These are phyloP conservation scores for Anguilla megastoma DNA, from an alignment of 2,797 vertebrate genomes.

Conservation along the genomic window DNA sequence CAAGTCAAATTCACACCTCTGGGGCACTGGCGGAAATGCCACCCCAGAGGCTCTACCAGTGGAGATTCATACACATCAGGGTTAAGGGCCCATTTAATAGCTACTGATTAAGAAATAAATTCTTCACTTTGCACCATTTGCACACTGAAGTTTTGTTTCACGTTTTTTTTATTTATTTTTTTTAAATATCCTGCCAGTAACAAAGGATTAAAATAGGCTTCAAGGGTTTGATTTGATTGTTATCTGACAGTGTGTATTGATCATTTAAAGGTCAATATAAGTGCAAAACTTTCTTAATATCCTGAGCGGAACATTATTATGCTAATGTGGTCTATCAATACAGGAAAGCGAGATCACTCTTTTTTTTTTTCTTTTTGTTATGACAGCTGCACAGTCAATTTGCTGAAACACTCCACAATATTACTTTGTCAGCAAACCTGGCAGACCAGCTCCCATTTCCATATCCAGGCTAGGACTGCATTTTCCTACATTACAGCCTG, in stretches of 20 bases:
- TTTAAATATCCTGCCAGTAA: constrained; percentile 46
- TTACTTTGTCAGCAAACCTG: constrained; percentile 34
- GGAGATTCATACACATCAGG: constrained; percentile 11
- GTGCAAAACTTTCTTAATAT: constrained; percentile 47
- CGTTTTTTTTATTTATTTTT: constrained; percentile 30
- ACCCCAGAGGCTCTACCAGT: neutral
- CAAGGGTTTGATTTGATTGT: constrained; percentile 58
- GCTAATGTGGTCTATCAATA: constrained; percentile 50
- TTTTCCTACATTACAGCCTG: constrained; percentile 9
- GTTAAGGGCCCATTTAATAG: constrained; percentile 21
- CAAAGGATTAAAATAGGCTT: constrained; percentile 28
- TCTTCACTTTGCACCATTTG: constrained; percentile 41
- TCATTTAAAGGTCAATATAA: constrained; percentile 53
- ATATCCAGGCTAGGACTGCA: constrained; percentile 33
- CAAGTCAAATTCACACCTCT: neutral
- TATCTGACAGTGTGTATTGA: constrained; percentile 60
- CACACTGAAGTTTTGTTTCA: constrained; percentile 21
- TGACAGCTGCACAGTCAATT: constrained; percentile 2
- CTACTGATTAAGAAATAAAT: constrained; percentile 41
- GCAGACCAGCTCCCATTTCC: neutral
- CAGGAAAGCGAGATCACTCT: neutral
- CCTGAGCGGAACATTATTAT: constrained; percentile 41
- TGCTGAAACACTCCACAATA: constrained; percentile 11
- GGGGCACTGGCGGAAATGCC: constrained; percentile 16
- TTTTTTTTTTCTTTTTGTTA: constrained; percentile 3